Evolutionary conservation across 1,140 invertebrate genomes (phyloP).

Genomic region (Maniola jurtina): DNA sequence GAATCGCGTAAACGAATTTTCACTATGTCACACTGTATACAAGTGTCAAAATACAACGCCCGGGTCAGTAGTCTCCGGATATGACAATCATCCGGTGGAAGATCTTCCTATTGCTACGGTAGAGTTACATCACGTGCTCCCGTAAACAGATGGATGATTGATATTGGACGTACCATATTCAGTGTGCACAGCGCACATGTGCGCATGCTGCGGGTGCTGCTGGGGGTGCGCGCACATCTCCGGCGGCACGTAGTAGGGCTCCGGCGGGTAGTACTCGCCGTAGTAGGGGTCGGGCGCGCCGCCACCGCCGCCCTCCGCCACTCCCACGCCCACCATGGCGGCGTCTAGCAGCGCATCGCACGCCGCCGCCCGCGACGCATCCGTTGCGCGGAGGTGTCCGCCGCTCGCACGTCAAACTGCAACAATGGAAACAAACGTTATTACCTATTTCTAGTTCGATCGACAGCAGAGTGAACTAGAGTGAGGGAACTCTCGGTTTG

Average conservation of each 20-base stretch:
- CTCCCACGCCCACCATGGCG: conserved; percentile 67
- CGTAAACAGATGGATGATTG: no score
- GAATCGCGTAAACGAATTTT: no score
- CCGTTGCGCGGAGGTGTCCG: conserved; percentile 43
- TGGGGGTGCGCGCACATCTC: conserved; percentile 74
- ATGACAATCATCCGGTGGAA: no score
- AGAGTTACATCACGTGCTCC: neutral
- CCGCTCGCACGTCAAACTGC: conserved; percentile 49
- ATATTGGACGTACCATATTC: conserved; percentile 45
- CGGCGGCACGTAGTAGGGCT: conserved; percentile 70
- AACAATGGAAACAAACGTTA: conserved; percentile 32
- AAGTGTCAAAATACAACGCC: no score
- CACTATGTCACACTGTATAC: no score
- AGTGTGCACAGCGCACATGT: conserved; percentile 74
- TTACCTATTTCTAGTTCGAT: neutral
- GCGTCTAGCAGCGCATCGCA: conserved; percentile 61
- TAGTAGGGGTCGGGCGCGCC: conserved; percentile 60
- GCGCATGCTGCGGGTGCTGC: conserved; percentile 71
- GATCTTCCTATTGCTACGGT: no score
- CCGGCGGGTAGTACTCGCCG: conserved; percentile 73
- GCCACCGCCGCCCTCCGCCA: conserved; percentile 62
- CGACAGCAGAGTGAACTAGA: no score
- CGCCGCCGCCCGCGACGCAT: conserved; percentile 54
- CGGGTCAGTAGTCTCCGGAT: no score
- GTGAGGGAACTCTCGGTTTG: no score